These are phyloP conservation scores for Digitonthophagus gazella DNA, from an alignment of 2,888 invertebrate species.

Conservation along the genomic window DNA sequence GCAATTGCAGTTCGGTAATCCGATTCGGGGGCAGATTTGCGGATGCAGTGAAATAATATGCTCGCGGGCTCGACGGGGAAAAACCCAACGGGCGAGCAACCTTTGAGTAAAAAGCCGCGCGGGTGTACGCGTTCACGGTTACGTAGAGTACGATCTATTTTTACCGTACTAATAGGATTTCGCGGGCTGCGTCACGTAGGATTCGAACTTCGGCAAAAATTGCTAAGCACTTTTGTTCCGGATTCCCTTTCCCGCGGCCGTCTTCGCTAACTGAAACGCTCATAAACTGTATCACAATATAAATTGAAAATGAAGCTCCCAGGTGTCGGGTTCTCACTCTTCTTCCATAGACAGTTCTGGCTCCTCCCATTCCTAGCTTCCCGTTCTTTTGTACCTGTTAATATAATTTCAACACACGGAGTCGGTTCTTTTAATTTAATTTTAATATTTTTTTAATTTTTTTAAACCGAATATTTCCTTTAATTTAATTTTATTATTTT, in stretches of 20 bases:
- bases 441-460: too few species aligned
- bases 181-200: background rate
- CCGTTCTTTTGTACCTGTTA: background rate
- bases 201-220: background rate
- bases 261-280: slow-evolving; percentile 55
- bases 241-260: slow-evolving; percentile 57
- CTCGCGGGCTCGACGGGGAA: background rate
- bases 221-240: background rate
- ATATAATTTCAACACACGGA: background rate
- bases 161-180: background rate
- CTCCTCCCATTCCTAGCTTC: too few species aligned
- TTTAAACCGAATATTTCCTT: too few species aligned
- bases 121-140: background rate
- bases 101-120: background rate
- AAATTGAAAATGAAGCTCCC: slow-evolving; percentile 42
- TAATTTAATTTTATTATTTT: too few species aligned
- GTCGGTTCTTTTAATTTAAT: background rate
- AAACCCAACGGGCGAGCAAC: background rate
- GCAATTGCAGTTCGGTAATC: background rate
- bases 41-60: background rate
- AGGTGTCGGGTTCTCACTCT: slow-evolving; percentile 39
- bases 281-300: slow-evolving; percentile 34
- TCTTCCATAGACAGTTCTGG: background rate
- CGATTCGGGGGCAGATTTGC: background rate
- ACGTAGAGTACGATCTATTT: background rate